A percentile compares a stretch with the other conserved stretches of the same genome.
Evolutionary conservation across 2,113 vertebrate genomes (phyloP).

Genomic region (Hylia prasina): DNA sequence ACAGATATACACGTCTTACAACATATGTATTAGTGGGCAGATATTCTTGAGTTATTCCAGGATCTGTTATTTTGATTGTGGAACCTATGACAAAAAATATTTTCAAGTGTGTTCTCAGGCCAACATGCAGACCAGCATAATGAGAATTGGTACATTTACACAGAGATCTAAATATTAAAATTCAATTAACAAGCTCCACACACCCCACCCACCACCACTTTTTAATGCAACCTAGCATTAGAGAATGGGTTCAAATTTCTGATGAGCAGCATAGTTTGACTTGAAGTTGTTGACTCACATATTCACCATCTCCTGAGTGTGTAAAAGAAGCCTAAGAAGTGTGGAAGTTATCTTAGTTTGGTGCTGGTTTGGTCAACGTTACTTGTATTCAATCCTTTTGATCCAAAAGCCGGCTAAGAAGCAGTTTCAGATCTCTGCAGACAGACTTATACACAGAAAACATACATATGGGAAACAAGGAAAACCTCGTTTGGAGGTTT

Average conservation of each 20-base stretch:
- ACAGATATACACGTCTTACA: background rate
- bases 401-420: background rate
- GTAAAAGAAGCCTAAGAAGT: background rate
- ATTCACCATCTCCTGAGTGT: background rate
- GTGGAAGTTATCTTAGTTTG: background rate
- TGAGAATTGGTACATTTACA: background rate
- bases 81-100: background rate
- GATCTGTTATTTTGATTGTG: background rate
- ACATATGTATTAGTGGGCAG: background rate
- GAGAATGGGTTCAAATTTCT: background rate
- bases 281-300: background rate
- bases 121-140: background rate
- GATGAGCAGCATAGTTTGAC: background rate
- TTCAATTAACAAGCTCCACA: background rate
- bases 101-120: background rate
- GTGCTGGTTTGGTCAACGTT: background rate
- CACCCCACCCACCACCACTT: rapidly evolving
- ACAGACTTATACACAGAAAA: background rate
- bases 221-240: background rate
- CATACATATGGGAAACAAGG: background rate
- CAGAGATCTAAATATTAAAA: background rate
- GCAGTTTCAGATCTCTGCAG: background rate
- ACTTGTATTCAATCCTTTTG: background rate
- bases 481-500: background rate
- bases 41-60: background rate